Evolutionary conservation across 2,888 invertebrate genomes (phyloP).

Genomic region (Phaonia tiefii): DNA sequence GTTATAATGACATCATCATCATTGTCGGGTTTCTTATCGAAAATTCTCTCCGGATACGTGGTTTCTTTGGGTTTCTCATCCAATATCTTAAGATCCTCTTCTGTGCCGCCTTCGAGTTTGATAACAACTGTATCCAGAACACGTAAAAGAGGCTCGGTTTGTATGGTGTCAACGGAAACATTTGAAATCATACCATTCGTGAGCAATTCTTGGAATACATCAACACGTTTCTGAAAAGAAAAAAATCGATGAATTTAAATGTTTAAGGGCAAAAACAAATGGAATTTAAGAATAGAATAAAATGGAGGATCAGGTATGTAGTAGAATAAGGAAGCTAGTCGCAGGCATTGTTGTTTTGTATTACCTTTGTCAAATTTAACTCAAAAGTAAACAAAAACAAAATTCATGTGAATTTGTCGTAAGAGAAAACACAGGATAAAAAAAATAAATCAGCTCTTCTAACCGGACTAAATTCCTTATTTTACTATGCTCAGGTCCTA

Average conservation of each 20-base stretch:
- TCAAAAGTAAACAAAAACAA: too few relatives aligned
- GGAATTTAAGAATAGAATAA: neutral
- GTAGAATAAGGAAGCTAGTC: too few relatives aligned
- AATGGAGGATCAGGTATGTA: neutral
- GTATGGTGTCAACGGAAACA: conserved; percentile 92
- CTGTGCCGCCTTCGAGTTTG: conserved; percentile 95
- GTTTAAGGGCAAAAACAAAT: conserved; percentile 21
- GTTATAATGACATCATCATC: conserved; percentile 75
- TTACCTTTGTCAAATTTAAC: too few relatives aligned
- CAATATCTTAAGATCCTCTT: conserved; percentile 92
- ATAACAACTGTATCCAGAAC: conserved; percentile 98
- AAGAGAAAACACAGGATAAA: too few relatives aligned
- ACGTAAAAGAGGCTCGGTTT: conserved; percentile 90
- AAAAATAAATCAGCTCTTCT: too few relatives aligned
- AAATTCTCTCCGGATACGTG: conserved; percentile 71
- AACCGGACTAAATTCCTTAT: too few relatives aligned
- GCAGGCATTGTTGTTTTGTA: too few relatives aligned
- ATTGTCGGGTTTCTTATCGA: conserved; percentile 69
- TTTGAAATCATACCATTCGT: conserved; percentile 87
- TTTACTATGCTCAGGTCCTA: too few relatives aligned
- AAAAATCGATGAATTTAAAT: conserved; percentile 28
- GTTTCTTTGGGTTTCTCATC: conserved; percentile 84
- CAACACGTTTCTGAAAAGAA: conserved; percentile 87
- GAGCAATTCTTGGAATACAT: conserved; percentile 93
- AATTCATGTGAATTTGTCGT: too few relatives aligned